Conservation (phyloP, 2,888 invertebrate genomes). For the Andrena dorsata region DNA sequence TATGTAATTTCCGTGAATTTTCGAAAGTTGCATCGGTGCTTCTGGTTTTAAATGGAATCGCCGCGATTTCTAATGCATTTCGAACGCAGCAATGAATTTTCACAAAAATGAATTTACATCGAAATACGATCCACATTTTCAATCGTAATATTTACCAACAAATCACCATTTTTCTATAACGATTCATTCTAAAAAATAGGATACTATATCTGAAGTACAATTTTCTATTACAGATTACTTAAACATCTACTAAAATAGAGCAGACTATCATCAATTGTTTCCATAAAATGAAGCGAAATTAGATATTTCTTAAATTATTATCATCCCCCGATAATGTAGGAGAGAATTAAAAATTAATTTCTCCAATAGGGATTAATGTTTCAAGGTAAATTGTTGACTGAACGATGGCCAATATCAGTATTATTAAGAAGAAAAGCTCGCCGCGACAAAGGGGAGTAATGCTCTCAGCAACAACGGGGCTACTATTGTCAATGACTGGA, state of each 20-base stretch:
- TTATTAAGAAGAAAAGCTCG: conserved; percentile 24
- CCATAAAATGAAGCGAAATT: too few species aligned
- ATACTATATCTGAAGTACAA: not conserved
- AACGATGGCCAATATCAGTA: conserved; percentile 28
- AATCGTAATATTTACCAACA: too few species aligned
- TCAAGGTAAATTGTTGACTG: conserved; percentile 14
- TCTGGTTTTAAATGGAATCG: not conserved
- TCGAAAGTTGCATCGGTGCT: conserved; percentile 16
- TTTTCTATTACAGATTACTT: not conserved
- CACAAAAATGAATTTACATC: too few species aligned
- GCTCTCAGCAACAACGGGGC: conserved; percentile 31
- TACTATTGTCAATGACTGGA: conserved; percentile 48
- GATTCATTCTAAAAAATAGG: not conserved
- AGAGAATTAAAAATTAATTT: not conserved
- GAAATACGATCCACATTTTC: too few species aligned
- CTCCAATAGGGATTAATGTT: conserved; percentile 19
- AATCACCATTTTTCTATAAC: too few species aligned
- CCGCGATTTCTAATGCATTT: not conserved
- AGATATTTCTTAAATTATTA: too few species aligned
- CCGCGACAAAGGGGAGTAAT: conserved; percentile 34
- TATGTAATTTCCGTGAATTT: conserved; percentile 52
- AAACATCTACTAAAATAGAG: not conserved
- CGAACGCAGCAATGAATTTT: too few species aligned
- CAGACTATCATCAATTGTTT: too few species aligned
- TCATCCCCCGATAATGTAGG: too few species aligned